Evolutionary conservation across 2,888 invertebrate species (phyloP).

Genomic region (Melieria picta): DNA sequence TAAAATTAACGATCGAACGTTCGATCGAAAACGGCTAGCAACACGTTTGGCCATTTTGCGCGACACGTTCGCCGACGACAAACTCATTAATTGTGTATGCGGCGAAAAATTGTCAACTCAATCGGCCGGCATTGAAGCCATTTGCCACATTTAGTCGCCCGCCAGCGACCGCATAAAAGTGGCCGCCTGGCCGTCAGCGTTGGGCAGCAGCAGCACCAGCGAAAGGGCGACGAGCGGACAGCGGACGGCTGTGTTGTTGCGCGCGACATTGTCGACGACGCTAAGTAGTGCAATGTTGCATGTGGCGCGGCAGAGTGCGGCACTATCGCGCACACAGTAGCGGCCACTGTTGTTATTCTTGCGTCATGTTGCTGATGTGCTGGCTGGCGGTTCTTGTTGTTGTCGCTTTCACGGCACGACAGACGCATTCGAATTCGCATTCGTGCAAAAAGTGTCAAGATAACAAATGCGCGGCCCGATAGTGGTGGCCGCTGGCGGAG

Average conservation of each 20-base stretch:
- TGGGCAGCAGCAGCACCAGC: not conserved
- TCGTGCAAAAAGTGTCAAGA: constrained; percentile 34
- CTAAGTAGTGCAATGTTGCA: not conserved
- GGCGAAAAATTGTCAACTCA: constrained; percentile 1
- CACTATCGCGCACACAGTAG: not conserved
- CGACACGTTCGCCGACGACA: not conserved
- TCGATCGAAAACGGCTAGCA: not conserved
- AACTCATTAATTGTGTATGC: not conserved
- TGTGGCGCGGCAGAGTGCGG: not conserved
- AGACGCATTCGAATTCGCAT: constrained; percentile 11
- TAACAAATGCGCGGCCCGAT: constrained; percentile 11
- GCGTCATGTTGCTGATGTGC: no score
- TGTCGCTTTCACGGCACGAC: no score
- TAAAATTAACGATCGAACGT: constrained; percentile 28
- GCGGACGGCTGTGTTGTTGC: not conserved
- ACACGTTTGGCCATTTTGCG: not conserved
- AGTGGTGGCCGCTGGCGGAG: no score
- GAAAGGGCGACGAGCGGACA: no score
- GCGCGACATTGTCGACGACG: not conserved
- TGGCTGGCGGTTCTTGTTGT: no score
- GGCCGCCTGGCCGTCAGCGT: not conserved
- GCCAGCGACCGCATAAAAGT: not conserved
- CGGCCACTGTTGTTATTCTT: no score
- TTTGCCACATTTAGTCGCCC: not conserved
- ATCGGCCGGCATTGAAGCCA: not conserved